These are phyloP conservation scores for Chelmon rostratus DNA, from an alignment of 2,797 vertebrate genomes.

Conservation along the genomic window DNA sequence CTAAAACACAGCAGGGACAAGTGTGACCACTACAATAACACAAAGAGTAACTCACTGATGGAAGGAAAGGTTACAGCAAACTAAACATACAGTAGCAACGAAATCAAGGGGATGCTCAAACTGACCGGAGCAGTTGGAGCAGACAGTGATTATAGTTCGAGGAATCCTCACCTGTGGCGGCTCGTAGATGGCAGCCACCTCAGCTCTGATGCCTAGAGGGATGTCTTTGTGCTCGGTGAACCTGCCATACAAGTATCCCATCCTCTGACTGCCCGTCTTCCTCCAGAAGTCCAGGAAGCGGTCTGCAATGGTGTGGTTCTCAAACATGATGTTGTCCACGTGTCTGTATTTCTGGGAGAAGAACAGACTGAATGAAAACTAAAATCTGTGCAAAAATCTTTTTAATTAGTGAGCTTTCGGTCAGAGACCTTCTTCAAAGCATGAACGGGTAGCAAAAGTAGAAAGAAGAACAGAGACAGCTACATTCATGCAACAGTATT, in stretches of 20 bases:
- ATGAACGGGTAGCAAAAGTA: too few relatives aligned
- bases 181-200: slow-evolving; percentile 98
- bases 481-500: neutral
- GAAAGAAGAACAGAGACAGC: neutral
- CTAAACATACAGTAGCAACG: neutral
- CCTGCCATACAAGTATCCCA: slow-evolving; percentile 95
- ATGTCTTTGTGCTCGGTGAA: slow-evolving; percentile 99
- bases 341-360: slow-evolving; percentile 96
- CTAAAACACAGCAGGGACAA: slow-evolving; percentile 75
- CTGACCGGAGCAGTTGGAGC: neutral
- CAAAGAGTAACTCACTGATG: neutral
- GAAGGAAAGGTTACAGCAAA: neutral
- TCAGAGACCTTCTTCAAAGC: too few relatives aligned
- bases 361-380: neutral
- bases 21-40: fast-evolving
- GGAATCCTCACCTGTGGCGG: slow-evolving; percentile 92
- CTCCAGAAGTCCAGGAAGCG: slow-evolving; percentile 99
- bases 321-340: slow-evolving; percentile 99
- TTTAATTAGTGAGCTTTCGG: too few relatives aligned
- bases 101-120: neutral
- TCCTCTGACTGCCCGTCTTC: slow-evolving; percentile 96
- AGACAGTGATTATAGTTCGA: fast-evolving
- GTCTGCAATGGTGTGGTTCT: slow-evolving; percentile 98
- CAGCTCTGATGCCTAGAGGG: slow-evolving; percentile 94
- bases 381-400: too few relatives aligned